These are phyloP conservation scores for Nymphalis polychloros DNA, from an alignment of 2,888 invertebrate species.

Conservation along the genomic window DNA sequence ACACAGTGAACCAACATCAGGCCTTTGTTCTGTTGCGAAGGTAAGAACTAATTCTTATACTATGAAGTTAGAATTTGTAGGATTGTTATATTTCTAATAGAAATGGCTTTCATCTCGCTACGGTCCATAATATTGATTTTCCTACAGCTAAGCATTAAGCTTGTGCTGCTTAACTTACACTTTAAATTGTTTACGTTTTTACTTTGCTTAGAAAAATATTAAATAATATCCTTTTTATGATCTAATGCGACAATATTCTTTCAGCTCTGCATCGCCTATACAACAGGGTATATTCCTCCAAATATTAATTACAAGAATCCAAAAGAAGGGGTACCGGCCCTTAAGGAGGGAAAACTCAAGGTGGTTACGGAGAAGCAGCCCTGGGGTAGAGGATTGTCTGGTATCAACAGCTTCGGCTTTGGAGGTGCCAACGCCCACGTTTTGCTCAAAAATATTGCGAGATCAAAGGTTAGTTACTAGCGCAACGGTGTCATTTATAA, in stretches of 20 bases:
- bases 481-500: no score
- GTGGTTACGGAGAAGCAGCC: slow-evolving; percentile 88
- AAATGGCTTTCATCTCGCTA: not conserved
- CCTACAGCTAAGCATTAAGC: no score
- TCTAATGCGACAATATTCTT: slow-evolving; percentile 39
- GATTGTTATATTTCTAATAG: not conserved
- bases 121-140: no score
- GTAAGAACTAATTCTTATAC: slow-evolving; percentile 57
- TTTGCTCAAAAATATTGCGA: slow-evolving; percentile 82
- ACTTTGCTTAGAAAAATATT: not conserved
- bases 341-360: slow-evolving; percentile 83
- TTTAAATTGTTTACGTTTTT: no score
- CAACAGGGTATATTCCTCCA: slow-evolving; percentile 89
- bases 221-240: not conserved
- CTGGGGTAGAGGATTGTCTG: slow-evolving; percentile 88
- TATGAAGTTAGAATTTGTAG: not conserved
- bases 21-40: slow-evolving; percentile 91
- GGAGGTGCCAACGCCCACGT: slow-evolving; percentile 93
- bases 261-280: slow-evolving; percentile 89
- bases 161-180: no score
- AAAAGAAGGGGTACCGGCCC: slow-evolving; percentile 82
- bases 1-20: slow-evolving; percentile 93
- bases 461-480: slow-evolving; percentile 71
- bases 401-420: slow-evolving; percentile 96
- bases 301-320: slow-evolving; percentile 90